phyloP scores from a whole-genome alignment of 1,140 invertebrate species.

The Trichonephila clavata region DNA sequence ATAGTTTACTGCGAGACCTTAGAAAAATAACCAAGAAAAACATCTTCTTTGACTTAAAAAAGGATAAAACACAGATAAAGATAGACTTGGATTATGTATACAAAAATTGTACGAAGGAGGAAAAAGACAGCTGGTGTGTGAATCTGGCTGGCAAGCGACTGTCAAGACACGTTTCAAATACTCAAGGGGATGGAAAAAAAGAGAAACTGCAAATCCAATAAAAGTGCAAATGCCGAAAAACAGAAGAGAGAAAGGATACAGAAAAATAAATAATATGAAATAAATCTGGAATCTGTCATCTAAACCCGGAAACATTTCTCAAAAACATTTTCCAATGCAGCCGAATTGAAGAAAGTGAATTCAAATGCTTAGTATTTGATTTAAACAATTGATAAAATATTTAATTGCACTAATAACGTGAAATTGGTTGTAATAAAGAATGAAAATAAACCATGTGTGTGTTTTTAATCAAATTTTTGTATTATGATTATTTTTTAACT shows the following conservation, averaged over 20 bases:
- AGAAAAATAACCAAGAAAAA: constrained; percentile 2
- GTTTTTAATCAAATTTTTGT: too few species aligned
- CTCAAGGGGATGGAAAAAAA: constrained; percentile 31
- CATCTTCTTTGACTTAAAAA: constrained; percentile 13
- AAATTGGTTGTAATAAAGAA: too few species aligned
- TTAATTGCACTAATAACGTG: too few species aligned
- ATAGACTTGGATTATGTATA: constrained; percentile 48
- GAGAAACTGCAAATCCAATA: constrained; percentile 67
- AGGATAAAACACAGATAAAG: constrained; percentile 46
- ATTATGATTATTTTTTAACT: too few species aligned
- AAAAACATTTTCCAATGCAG: constrained; percentile 6
- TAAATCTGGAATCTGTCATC: constrained; percentile 61
- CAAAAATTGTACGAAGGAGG: not conserved
- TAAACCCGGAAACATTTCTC: constrained; percentile 25
- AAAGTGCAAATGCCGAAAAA: constrained; percentile 58
- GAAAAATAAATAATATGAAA: constrained; percentile 8
- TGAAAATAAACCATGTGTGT: too few species aligned
- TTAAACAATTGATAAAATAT: too few species aligned
- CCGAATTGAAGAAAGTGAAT: constrained; percentile 3
- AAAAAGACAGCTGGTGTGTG: not conserved
- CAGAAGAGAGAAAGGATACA: not conserved
- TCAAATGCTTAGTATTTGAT: not conserved
- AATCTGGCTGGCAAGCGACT: constrained; percentile 51
- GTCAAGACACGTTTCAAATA: constrained; percentile 72
- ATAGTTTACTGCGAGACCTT: not conserved